phyloP scores from a whole-genome alignment of 2,113 vertebrate species.

The Megalops atlanticus region DNA sequence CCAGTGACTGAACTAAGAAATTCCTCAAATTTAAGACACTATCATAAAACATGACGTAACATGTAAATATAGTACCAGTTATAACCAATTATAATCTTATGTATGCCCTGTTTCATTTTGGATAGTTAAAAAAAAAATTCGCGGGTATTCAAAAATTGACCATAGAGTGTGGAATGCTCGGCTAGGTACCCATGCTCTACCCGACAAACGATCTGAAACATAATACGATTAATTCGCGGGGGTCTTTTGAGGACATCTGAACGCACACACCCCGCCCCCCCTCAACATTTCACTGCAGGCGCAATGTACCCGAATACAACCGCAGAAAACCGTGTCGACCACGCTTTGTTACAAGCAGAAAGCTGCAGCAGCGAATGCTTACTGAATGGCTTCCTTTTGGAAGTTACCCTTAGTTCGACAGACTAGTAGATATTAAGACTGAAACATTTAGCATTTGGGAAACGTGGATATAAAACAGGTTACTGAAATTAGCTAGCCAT shows the following conservation, averaged over 20 bases:
- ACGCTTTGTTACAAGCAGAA: not conserved
- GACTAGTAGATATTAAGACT: too few relatives aligned
- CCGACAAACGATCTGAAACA: not conserved
- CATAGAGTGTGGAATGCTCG: not conserved
- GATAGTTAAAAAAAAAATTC: not conserved
- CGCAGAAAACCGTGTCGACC: constrained; percentile 1
- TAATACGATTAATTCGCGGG: constrained; percentile 3
- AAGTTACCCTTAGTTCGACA: too few relatives aligned
- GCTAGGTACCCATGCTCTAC: not conserved
- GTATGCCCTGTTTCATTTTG: not conserved
- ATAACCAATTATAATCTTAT: not conserved
- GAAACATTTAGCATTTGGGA: not conserved
- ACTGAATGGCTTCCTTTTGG: not conserved
- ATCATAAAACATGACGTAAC: not conserved
- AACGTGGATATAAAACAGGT: not conserved
- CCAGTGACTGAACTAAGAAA: not conserved
- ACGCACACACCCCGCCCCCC: not conserved
- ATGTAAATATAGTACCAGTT: not conserved
- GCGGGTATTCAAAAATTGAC: not conserved
- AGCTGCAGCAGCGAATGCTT: not conserved
- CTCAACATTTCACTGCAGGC: constrained; percentile 4
- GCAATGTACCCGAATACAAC: not conserved
- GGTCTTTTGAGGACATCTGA: constrained; percentile 16
- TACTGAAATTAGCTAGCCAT: not conserved
- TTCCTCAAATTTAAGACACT: not conserved